A percentile compares a stretch with the other conserved stretches of the same genome.
These are phyloP conservation scores for Cantharis lateralis DNA, from an alignment of 2,888 invertebrate species.

Conservation along the genomic window DNA sequence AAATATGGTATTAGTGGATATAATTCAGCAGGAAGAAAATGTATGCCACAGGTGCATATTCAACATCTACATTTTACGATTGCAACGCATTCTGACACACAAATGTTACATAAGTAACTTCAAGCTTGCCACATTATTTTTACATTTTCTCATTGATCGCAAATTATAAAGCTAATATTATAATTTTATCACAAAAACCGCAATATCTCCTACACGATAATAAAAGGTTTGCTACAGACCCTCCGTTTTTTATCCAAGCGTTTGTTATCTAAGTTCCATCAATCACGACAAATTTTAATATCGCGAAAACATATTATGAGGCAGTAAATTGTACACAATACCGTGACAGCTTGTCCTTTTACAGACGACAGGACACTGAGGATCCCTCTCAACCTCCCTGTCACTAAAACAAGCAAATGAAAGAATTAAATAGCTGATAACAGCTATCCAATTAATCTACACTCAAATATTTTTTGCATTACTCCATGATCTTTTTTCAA, in stretches of 20 bases:
- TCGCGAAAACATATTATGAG: constrained; percentile 56
- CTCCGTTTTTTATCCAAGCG: constrained; percentile 46
- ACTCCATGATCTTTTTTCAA: not conserved
- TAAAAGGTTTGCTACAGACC: constrained; percentile 41
- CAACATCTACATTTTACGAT: constrained; percentile 49
- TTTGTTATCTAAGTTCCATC: constrained; percentile 55
- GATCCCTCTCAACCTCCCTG: constrained; percentile 22
- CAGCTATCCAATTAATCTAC: constrained; percentile 18
- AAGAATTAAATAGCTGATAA: constrained; percentile 27
- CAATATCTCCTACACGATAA: constrained; percentile 38
- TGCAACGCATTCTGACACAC: constrained; percentile 20
- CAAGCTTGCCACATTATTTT: constrained; percentile 15
- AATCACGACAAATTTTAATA: constrained; percentile 58
- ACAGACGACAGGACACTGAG: constrained; percentile 28
- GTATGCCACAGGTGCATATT: constrained; percentile 45
- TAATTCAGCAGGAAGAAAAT: constrained; percentile 41
- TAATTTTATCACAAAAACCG: constrained; percentile 39
- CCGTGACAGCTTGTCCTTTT: constrained; percentile 54
- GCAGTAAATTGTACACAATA: constrained; percentile 56
- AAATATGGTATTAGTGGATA: constrained; percentile 48
- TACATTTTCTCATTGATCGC: constrained; percentile 21
- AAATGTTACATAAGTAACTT: constrained; percentile 26
- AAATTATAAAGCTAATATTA: constrained; percentile 36
- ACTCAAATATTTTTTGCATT: constrained; percentile 1
- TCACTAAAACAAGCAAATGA: constrained; percentile 20